Evolutionary conservation across 2,888 invertebrate genomes (phyloP).

Genomic region (Lasioglossum vierecki): DNA sequence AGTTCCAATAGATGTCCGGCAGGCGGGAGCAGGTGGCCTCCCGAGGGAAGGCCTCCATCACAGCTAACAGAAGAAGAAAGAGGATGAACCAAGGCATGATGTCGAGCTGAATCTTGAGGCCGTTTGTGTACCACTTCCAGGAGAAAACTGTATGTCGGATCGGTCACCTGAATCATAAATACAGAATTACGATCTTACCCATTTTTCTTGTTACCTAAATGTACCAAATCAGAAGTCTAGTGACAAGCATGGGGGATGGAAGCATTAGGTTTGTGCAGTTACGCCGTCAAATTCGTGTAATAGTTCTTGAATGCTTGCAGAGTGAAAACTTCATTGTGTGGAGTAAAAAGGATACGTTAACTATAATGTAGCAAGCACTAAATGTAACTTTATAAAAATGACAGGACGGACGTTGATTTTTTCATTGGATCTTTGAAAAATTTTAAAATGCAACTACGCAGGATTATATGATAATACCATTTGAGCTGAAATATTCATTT

Average conservation of each 20-base stretch:
- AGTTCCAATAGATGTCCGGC: slow-evolving; percentile 86
- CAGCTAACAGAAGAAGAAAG: slow-evolving; percentile 85
- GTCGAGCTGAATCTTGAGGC: slow-evolving; percentile 83
- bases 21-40: slow-evolving; percentile 85
- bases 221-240: not conserved
- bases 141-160: slow-evolving; percentile 69
- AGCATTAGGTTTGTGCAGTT: not conserved
- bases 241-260: not conserved
- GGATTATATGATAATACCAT: no score
- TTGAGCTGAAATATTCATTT: not conserved
- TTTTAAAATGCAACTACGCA: no score
- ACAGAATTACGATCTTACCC: slow-evolving; percentile 11
- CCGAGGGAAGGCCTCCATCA: slow-evolving; percentile 85
- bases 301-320: not conserved
- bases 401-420: not conserved
- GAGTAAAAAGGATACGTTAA: not conserved
- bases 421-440: no score
- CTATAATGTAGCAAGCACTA: not conserved
- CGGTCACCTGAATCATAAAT: slow-evolving; percentile 72
- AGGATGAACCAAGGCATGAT: slow-evolving; percentile 85
- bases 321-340: not conserved
- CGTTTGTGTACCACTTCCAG: slow-evolving; percentile 78
- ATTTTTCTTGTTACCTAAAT: not conserved
- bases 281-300: not conserved
- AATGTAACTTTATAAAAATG: not conserved